A percentile compares a stretch with the other conserved stretches of the same genome.
Conservation (phyloP, 2,888 invertebrate species). For the Cryptocephalus primarius region DNA sequence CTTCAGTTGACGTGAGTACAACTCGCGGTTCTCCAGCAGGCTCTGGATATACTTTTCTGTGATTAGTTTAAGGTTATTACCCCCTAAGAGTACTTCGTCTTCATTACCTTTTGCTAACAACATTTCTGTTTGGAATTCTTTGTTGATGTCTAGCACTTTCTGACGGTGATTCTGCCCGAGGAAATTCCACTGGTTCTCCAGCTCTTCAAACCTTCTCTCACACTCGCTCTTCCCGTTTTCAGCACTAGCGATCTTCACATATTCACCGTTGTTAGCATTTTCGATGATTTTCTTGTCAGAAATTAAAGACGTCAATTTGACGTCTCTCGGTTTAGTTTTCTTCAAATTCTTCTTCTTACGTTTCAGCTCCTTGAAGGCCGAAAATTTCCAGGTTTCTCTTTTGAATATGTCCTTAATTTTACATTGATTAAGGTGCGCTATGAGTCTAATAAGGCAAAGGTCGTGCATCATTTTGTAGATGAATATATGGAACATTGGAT, state of each 20-base stretch:
- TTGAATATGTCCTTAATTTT: too few relatives aligned
- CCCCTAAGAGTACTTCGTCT: constrained; percentile 13
- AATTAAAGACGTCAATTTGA: too few relatives aligned
- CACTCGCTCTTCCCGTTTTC: constrained; percentile 7
- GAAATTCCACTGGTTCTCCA: constrained; percentile 18
- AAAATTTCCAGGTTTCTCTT: too few relatives aligned
- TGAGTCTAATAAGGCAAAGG: constrained; percentile 19
- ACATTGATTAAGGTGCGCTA: background rate
- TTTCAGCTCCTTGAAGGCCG: too few relatives aligned
- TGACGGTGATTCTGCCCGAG: constrained; percentile 18
- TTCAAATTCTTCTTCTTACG: background rate
- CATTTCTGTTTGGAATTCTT: constrained; percentile 20
- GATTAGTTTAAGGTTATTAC: constrained; percentile 17
- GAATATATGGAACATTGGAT: constrained; percentile 16
- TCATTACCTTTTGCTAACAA: constrained; percentile 17
- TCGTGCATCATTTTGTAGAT: constrained; percentile 21
- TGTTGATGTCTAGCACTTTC: constrained; percentile 21
- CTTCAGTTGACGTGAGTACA: constrained; percentile 17
- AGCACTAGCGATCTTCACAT: too few relatives aligned
- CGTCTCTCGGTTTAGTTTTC: background rate
- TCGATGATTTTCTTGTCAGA: background rate
- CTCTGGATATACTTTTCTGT: constrained; percentile 22
- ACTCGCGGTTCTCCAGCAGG: constrained; percentile 20
- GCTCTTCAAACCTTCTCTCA: constrained; percentile 21
- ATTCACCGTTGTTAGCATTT: background rate